Percentiles rank a stretch among this genome's conserved stretches.
These are phyloP conservation scores for Orchestia grillus DNA, from an alignment of 1,140 invertebrate species.

Conservation along the genomic window DNA sequence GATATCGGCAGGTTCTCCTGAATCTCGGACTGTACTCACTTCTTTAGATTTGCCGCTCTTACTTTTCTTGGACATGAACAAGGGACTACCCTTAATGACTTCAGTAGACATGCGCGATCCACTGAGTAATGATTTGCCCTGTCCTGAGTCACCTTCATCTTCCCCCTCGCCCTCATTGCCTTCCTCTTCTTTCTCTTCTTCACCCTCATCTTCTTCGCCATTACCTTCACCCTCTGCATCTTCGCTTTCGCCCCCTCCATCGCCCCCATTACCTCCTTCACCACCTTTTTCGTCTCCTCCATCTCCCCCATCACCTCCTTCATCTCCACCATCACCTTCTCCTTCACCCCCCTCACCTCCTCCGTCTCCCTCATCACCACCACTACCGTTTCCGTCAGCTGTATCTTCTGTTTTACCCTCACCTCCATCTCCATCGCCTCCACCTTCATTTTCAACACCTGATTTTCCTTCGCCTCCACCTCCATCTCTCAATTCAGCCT, in stretches of 20 bases:
- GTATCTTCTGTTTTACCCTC: not conserved
- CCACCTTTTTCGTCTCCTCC: not conserved
- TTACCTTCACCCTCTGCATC: not conserved
- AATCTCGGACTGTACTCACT: not conserved
- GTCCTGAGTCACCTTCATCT: not conserved
- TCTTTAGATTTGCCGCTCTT: not conserved
- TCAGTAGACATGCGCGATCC: not conserved
- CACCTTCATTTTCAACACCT: not conserved
- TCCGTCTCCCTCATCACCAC: not conserved
- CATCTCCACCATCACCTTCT: slow-evolving; percentile 1
- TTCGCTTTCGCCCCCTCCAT: not conserved
- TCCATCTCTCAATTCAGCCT: not conserved
- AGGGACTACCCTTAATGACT: slow-evolving; percentile 5
- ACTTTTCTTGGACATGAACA: not conserved
- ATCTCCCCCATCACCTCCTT: not conserved
- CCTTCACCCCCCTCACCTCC: not conserved
- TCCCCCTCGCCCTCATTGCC: not conserved
- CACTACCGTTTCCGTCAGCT: not conserved
- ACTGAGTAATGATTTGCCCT: slow-evolving; percentile 26
- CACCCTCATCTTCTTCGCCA: not conserved
- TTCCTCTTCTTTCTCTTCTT: not conserved
- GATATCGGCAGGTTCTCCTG: slow-evolving; percentile 30
- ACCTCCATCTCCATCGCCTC: slow-evolving; percentile 25
- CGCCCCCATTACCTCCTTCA: not conserved
- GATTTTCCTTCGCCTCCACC: not conserved